Percentiles rank a stretch among this genome's conserved stretches.
Conservation (phyloP, 2,888 invertebrate genomes). For the Stenodema calcarata region DNA sequence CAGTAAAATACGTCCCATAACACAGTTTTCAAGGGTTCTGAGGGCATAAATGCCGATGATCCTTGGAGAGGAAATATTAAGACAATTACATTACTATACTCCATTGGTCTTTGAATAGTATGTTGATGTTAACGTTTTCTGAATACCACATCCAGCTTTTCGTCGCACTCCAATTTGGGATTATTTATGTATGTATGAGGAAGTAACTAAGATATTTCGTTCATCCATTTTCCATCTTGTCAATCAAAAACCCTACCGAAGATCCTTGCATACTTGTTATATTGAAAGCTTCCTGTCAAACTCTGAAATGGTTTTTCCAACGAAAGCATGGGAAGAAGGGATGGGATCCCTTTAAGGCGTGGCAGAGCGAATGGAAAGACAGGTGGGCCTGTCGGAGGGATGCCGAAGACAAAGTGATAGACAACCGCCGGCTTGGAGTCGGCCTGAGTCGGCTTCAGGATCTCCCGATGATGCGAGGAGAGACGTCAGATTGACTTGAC, state of each 20-base stretch:
- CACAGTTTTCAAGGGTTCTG: too few relatives aligned
- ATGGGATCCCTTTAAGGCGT: neutral
- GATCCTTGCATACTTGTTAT: slow-evolving; percentile 17
- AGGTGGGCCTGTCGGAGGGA: neutral
- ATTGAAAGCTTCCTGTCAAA: slow-evolving; percentile 21
- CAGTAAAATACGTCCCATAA: too few relatives aligned
- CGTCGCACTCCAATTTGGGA: too few relatives aligned
- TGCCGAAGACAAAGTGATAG: slow-evolving; percentile 11
- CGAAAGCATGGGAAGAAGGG: neutral
- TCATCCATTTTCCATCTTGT: neutral
- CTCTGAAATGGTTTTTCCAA: slow-evolving; percentile 15
- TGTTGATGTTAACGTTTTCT: too few relatives aligned
- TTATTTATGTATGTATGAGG: neutral
- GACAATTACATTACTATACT: too few relatives aligned
- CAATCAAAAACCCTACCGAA: neutral
- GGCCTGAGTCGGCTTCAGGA: neutral
- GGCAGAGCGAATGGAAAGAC: neutral
- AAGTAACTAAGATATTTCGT: neutral
- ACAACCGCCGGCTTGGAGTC: neutral
- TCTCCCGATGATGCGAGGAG: neutral
- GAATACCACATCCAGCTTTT: too few relatives aligned
- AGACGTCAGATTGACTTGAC: slow-evolving; percentile 35
- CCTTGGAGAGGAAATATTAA: too few relatives aligned
- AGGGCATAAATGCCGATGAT: too few relatives aligned
- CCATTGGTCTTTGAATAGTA: too few relatives aligned